Base-by-base conservation (phyloP, 2,888 invertebrate genomes). In the Sphinx pinastri region DNA sequence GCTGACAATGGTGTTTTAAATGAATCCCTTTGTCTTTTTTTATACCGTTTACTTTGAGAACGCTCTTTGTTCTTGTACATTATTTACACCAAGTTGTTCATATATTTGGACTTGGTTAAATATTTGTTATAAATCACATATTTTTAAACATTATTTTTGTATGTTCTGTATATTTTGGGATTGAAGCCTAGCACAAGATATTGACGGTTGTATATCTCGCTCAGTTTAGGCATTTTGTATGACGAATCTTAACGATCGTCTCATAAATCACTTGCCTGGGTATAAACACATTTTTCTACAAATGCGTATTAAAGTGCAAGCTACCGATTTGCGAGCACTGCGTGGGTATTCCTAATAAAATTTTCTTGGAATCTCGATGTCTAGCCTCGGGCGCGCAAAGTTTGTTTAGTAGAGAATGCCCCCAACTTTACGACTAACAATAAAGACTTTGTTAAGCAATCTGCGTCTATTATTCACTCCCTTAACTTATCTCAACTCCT, bases 361-460 rank as follows among this genome's bases (percentile, higher is more conserved):
- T 67, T 52, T 51, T 55, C 47, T 69, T 63, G 49, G 55, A 70
- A 70, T 70, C 66, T 57, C 49, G 49, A 55, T 47, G 38, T 59
- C 45, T 55, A 70, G 51, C 59, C 60, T 47, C 72, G 71, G 76
- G 79, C 75, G 59, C 71, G 70, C 73, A 72, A 79, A 81, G 78
- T 80, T 84, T 79, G 84, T 81, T 81, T 81, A 77, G 75, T 77
- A 73, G 72, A 77, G 79, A 77, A 76, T 76, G 74, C 71, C 74
- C 63, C 72, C 71, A 76, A 80, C 77, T 82, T 83, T 73, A 75
- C 71, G 74, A 71, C 73, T 72, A 77, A 80, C 84, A 86, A 84
- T 82, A 81, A 84, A 83, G 81, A 81, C 81, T 83, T 82, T 81
- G 84, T 83, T 81, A 81, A 81, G 77, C 82, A 85, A 86, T 84